Conservation (phyloP, 2,797 vertebrate species). For the Labroides dimidiatus region DNA sequence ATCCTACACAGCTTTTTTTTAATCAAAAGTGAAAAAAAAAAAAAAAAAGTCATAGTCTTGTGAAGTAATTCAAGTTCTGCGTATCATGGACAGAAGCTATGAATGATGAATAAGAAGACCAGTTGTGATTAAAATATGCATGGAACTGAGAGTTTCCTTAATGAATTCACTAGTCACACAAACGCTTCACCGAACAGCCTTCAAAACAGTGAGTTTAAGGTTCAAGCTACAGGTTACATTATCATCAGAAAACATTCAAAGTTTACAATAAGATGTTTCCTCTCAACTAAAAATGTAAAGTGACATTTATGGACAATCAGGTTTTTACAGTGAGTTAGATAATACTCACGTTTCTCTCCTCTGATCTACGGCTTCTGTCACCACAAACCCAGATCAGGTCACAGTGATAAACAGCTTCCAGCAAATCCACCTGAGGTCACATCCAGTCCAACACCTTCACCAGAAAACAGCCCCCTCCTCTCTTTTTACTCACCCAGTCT, state of each 20-base stretch:
- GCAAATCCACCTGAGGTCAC: conserved; percentile 7
- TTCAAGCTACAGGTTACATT: background rate
- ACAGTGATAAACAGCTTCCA: conserved; percentile 3
- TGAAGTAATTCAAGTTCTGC: background rate
- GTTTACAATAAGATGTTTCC: background rate
- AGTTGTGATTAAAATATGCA: background rate
- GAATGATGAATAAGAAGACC: background rate
- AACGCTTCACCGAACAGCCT: background rate
- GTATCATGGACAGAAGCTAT: background rate
- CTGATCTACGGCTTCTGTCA: background rate
- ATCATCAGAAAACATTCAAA: background rate
- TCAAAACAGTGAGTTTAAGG: background rate
- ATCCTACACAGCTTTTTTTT: background rate
- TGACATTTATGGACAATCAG: conserved; percentile 4
- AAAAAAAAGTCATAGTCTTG: background rate
- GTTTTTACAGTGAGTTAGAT: background rate
- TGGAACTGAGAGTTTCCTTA: background rate
- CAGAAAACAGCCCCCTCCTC: background rate
- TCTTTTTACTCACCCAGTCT: background rate
- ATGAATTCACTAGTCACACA: background rate
- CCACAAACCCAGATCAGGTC: conserved; percentile 43
- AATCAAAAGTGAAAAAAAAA: conserved; percentile 3
- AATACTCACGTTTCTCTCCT: conserved; percentile 37
- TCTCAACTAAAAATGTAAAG: background rate
- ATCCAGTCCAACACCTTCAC: background rate